Percentiles rank a stretch among this genome's conserved stretches.
Evolutionary conservation across 2,797 vertebrate genomes (phyloP).

Genomic region (Hafferia zeledoni): DNA sequence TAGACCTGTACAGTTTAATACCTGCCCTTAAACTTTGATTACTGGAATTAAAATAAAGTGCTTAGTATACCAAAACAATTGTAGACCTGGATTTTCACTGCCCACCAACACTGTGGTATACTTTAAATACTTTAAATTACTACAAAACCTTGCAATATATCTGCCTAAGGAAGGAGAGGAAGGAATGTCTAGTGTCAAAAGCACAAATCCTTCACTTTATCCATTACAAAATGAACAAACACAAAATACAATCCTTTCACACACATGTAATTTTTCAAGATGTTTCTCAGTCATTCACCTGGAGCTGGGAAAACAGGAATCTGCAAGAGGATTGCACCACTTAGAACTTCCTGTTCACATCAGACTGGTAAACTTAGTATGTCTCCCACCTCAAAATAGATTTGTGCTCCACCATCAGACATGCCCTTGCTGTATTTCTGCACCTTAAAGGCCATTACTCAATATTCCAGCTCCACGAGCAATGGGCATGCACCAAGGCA

Average conservation of each 20-base stretch:
- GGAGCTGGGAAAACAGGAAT: background rate
- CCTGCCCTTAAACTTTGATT: background rate
- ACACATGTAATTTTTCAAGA: background rate
- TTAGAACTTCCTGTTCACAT: background rate
- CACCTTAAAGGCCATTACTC: background rate
- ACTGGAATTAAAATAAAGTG: slow-evolving; percentile 57
- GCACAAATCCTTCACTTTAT: background rate
- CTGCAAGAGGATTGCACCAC: background rate
- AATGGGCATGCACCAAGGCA: background rate
- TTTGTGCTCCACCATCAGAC: background rate
- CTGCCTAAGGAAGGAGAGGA: background rate
- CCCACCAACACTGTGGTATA: background rate
- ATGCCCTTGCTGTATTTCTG: background rate
- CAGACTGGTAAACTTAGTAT: background rate
- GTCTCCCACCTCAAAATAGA: background rate
- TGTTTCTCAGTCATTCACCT: background rate
- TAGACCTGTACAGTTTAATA: background rate
- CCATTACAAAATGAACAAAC: background rate
- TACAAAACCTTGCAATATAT: background rate
- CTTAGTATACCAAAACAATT: slow-evolving; percentile 1
- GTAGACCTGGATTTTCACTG: slow-evolving; percentile 22
- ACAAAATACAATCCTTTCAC: background rate
- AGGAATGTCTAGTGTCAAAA: background rate
- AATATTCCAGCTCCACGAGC: background rate
- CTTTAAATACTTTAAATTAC: background rate